These are phyloP conservation scores for Pangasius djambal DNA, from an alignment of 2,797 vertebrate species.

Conservation along the genomic window DNA sequence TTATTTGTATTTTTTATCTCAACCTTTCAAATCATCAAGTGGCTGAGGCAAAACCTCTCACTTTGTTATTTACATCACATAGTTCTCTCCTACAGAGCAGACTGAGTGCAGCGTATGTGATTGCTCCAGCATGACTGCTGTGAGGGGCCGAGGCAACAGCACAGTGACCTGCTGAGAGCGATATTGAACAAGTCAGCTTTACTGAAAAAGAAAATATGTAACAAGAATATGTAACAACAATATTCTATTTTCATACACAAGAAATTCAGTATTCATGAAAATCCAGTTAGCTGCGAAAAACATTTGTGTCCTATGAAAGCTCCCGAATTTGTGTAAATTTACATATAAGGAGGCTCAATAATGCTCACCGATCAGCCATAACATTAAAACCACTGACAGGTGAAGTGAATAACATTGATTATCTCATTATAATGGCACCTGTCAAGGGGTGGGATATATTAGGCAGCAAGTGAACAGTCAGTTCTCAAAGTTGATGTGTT, in stretches of 20 bases:
- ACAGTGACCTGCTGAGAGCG: neutral
- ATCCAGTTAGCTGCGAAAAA: neutral
- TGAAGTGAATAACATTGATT: too few species aligned
- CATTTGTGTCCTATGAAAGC: neutral
- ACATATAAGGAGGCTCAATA: neutral
- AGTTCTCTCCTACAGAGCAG: neutral
- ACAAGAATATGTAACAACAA: neutral
- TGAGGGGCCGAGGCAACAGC: neutral
- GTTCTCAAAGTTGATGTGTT: too few species aligned
- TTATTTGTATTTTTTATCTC: neutral
- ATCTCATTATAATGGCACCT: too few species aligned
- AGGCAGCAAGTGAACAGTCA: too few species aligned
- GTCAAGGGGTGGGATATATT: too few species aligned
- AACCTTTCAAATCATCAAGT: neutral
- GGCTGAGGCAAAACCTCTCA: neutral
- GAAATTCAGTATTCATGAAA: neutral
- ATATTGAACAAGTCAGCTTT: neutral
- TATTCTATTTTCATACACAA: neutral
- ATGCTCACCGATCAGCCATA: neutral
- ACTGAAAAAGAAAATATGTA: neutral
- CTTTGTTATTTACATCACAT: slow-evolving; percentile 1
- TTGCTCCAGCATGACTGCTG: neutral
- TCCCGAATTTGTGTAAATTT: neutral
- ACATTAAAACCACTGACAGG: too few species aligned
- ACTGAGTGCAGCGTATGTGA: neutral